Conservation (phyloP, 2,113 vertebrate species). For the Steatornis caripensis region DNA sequence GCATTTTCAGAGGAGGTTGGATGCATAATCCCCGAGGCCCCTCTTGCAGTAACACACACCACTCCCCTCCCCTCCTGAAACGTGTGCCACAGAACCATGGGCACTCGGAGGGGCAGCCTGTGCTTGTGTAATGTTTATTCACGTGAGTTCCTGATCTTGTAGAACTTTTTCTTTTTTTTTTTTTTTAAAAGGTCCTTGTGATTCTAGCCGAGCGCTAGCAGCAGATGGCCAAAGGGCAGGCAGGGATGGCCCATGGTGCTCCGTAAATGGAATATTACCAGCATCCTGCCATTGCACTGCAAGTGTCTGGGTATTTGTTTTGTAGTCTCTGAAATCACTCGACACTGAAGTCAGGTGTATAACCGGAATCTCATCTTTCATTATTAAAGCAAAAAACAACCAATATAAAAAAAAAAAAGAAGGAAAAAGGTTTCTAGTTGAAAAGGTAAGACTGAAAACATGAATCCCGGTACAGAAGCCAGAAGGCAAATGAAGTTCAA, state of each 20-base stretch:
- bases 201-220: neutral
- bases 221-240: slow-evolving; percentile 48
- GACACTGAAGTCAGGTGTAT: neutral
- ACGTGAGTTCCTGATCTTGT: neutral
- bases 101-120: neutral
- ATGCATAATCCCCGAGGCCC: neutral
- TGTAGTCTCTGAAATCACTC: neutral
- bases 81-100: neutral
- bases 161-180: neutral
- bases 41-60: neutral
- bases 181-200: neutral
- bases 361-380: neutral
- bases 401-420: neutral
- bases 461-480: neutral
- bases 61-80: neutral
- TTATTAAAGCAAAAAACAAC: neutral
- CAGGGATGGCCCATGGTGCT: slow-evolving; percentile 6
- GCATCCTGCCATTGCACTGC: neutral
- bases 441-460: neutral
- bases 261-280: slow-evolving; percentile 41
- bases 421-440: neutral
- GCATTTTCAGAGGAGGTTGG: neutral
- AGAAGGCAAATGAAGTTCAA: neutral
- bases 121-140: neutral
- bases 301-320: neutral